Evolutionary conservation across 2,888 invertebrate species (phyloP).

Genomic region (Dilophus febrilis): DNA sequence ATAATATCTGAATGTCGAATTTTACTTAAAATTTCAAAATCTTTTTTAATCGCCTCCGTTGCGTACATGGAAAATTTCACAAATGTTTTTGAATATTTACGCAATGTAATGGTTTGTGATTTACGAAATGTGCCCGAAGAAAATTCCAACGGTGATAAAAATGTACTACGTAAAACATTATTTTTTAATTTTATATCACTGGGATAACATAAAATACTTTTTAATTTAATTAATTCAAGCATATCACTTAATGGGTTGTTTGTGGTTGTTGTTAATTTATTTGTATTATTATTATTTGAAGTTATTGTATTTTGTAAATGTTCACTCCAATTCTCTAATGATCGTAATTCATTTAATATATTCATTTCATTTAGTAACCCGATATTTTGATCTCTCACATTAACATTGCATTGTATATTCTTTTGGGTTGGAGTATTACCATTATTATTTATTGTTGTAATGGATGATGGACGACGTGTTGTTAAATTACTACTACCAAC

Average conservation of each 20-base stretch:
- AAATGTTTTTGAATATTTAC: constrained; percentile 3
- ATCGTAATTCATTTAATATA: constrained; percentile 9
- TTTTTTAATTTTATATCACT: constrained; percentile 7
- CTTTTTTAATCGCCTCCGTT: constrained; percentile 9
- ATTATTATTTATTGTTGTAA: constrained; percentile 1
- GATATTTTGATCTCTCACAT: not conserved
- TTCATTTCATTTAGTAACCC: not conserved
- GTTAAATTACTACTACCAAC: constrained; percentile 7
- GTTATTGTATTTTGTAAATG: constrained; percentile 1
- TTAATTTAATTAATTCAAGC: too few species aligned
- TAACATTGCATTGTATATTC: not conserved
- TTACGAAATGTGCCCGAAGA: constrained; percentile 10
- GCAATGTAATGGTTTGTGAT: constrained; percentile 6
- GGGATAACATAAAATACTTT: constrained; percentile 3
- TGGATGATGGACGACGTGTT: too few species aligned
- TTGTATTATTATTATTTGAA: not conserved
- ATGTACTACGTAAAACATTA: constrained; percentile 5
- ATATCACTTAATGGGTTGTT: too few species aligned
- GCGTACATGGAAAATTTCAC: constrained; percentile 1
- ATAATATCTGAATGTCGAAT: constrained; percentile 36
- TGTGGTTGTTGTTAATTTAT: too few species aligned
- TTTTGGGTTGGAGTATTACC: not conserved
- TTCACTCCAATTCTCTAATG: constrained; percentile 11
- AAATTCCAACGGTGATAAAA: constrained; percentile 8
- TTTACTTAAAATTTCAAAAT: constrained; percentile 24